These are phyloP conservation scores for Ibidorhyncha struthersii DNA, from an alignment of 2,113 vertebrate genomes.

Conservation along the genomic window DNA sequence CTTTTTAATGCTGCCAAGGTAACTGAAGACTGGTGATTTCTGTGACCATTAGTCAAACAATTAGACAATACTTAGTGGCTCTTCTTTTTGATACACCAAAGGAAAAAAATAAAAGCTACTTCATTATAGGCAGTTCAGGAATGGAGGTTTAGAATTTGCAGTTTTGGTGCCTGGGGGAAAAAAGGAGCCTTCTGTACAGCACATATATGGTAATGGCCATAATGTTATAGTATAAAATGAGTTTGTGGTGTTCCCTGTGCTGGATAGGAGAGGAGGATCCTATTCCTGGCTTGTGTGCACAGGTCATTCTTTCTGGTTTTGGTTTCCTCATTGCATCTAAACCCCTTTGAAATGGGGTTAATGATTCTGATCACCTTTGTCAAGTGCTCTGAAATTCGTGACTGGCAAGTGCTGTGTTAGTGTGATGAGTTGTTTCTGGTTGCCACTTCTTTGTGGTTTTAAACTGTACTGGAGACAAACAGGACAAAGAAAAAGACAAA, in stretches of 20 bases:
- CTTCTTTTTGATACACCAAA: not conserved
- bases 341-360: not conserved
- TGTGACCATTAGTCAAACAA: not conserved
- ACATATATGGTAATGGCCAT: not conserved
- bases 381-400: not conserved
- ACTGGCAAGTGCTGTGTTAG: not conserved
- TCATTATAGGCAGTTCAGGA: not conserved
- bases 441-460: not conserved
- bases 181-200: not conserved
- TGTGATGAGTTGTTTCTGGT: not conserved
- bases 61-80: not conserved
- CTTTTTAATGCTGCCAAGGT: not conserved
- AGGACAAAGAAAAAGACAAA: not conserved
- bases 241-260: not conserved
- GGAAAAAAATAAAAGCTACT: not conserved
- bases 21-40: not conserved
- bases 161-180: not conserved
- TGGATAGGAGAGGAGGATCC: not conserved
- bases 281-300: fast-evolving
- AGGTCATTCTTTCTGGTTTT: not conserved
- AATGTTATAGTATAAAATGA: not conserved
- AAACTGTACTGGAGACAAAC: not conserved
- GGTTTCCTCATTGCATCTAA: not conserved
- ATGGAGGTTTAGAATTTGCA: not conserved
- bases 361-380: not conserved